Evolutionary conservation across 2,113 vertebrate genomes (phyloP).

Genomic region (Corythoichthys haematopterus): DNA sequence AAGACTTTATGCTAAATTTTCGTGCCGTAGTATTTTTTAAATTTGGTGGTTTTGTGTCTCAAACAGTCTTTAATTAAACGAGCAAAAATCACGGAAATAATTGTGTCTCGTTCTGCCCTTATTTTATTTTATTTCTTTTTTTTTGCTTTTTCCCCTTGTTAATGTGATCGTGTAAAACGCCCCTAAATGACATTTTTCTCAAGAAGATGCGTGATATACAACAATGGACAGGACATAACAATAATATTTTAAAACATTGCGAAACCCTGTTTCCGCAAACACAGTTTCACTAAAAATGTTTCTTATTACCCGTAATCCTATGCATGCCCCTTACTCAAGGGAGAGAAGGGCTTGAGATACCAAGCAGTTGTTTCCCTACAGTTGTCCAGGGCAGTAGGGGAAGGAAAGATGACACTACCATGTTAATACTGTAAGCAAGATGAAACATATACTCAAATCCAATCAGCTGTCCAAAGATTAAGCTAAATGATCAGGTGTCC

Average conservation of each 20-base stretch:
- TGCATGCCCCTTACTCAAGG: constrained; percentile 21
- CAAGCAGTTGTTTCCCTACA: constrained; percentile 41
- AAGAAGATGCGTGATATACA: too few species aligned
- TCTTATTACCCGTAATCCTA: constrained; percentile 21
- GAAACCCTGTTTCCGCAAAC: constrained; percentile 3
- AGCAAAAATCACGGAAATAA: too few species aligned
- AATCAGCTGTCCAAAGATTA: constrained; percentile 24
- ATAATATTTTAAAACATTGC: constrained; percentile 1
- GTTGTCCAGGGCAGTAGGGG: constrained; percentile 16
- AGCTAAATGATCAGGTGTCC: not conserved
- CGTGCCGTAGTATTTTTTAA: too few species aligned
- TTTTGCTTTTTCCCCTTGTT: too few species aligned
- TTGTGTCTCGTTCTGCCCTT: too few species aligned
- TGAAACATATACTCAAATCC: constrained; percentile 14
- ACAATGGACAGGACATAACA: too few species aligned
- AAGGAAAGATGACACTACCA: constrained; percentile 16
- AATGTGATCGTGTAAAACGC: too few species aligned
- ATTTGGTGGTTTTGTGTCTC: too few species aligned
- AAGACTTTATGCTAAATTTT: too few species aligned
- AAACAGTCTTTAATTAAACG: too few species aligned
- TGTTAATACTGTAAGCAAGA: constrained; percentile 10
- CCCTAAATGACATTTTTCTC: too few species aligned
- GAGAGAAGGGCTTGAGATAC: constrained; percentile 43
- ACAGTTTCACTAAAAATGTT: constrained; percentile 8
- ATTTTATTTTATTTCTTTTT: too few species aligned